phyloP scores from a whole-genome alignment of 1,140 invertebrate genomes.

The Lucilia cuprina region DNA sequence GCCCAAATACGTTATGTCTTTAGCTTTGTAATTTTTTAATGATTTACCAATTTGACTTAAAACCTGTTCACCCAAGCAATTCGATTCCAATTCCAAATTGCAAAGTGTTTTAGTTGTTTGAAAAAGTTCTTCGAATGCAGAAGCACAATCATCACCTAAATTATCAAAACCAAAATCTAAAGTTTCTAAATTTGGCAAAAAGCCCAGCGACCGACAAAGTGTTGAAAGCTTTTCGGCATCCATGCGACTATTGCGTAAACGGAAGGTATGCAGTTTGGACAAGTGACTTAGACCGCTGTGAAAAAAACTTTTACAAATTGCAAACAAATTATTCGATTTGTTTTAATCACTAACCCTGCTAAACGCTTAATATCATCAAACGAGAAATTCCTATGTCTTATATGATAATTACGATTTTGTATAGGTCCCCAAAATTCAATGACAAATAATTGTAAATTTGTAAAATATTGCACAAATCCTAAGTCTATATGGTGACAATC shows the following conservation, averaged over 20 bases:
- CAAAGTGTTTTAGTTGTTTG: slow-evolving; percentile 38
- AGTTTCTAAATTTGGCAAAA: slow-evolving; percentile 41
- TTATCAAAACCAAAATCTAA: slow-evolving; percentile 52
- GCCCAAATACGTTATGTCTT: slow-evolving; percentile 46
- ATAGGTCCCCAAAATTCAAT: slow-evolving; percentile 51
- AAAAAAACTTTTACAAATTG: not conserved
- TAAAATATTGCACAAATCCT: slow-evolving; percentile 49
- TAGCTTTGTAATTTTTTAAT: slow-evolving; percentile 13
- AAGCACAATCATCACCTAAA: slow-evolving; percentile 46
- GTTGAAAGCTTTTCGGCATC: slow-evolving; percentile 46
- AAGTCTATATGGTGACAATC: slow-evolving; percentile 52
- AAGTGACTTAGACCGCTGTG: slow-evolving; percentile 42
- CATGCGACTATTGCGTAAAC: slow-evolving; percentile 51
- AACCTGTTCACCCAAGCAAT: slow-evolving; percentile 35
- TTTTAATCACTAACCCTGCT: slow-evolving; percentile 33
- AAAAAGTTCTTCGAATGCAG: slow-evolving; percentile 43
- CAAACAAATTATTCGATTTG: no score
- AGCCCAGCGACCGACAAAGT: slow-evolving; percentile 38
- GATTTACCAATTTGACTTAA: slow-evolving; percentile 42
- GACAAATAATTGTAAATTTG: slow-evolving; percentile 42
- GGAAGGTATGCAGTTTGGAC: slow-evolving; percentile 46
- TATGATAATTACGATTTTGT: slow-evolving; percentile 45
- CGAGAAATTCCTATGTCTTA: slow-evolving; percentile 49
- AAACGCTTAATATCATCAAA: slow-evolving; percentile 46
- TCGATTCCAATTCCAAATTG: slow-evolving; percentile 48